Conservation (phyloP, 2,113 vertebrate species). For the Erythrocercus mccallii region DNA sequence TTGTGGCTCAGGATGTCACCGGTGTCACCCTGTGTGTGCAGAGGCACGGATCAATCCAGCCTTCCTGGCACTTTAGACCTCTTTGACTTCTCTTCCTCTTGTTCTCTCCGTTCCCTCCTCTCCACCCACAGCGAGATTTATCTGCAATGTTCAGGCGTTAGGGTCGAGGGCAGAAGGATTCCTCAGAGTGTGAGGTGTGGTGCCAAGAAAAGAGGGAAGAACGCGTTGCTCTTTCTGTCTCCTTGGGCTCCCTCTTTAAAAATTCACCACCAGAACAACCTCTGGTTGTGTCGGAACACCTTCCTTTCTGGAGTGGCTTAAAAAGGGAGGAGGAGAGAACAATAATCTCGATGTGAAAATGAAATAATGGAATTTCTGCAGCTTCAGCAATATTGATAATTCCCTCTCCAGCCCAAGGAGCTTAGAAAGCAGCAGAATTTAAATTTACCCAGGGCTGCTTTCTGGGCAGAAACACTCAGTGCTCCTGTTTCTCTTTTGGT, state of each 20-base stretch:
- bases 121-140: rapidly evolving
- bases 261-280: neutral
- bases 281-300: neutral
- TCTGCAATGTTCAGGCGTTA: neutral
- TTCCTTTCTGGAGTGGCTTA: neutral
- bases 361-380: neutral
- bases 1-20: neutral
- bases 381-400: neutral
- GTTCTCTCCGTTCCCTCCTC: neutral
- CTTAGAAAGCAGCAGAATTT: neutral
- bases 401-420: neutral
- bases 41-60: neutral
- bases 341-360: neutral
- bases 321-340: neutral
- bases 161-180: neutral
- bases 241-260: neutral
- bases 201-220: neutral
- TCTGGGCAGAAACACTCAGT: neutral
- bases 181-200: neutral
- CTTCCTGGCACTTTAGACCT: neutral
- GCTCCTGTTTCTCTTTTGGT: neutral
- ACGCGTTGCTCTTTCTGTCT: neutral
- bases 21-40: neutral
- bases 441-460: neutral
- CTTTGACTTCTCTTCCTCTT: neutral